A percentile compares a stretch with the other conserved stretches of the same genome.
Evolutionary conservation across 2,113 vertebrate genomes (phyloP).

Genomic region (Strix uralensis): DNA sequence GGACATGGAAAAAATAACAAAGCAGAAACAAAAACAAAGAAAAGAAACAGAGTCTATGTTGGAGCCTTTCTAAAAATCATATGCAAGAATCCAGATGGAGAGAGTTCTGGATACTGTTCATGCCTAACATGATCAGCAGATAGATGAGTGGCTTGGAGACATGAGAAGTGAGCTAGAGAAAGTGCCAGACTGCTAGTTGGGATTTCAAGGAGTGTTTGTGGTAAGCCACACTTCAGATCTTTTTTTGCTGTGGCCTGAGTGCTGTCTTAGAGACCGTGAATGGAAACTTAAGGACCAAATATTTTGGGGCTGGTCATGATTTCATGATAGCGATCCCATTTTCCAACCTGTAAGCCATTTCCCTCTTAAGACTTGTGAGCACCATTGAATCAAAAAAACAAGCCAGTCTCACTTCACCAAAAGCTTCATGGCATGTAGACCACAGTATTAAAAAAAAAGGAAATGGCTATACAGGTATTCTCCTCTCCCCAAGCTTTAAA

Average conservation of each 20-base stretch:
- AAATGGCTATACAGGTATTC: neutral
- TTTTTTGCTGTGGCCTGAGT: neutral
- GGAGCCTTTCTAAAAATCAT: constrained; percentile 64
- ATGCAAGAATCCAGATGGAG: constrained; percentile 40
- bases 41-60: constrained; percentile 20
- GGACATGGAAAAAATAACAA: constrained; percentile 47
- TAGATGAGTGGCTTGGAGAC: constrained; percentile 55
- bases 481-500: neutral
- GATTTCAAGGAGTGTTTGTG: constrained; percentile 58
- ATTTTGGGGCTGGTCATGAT: constrained; percentile 21
- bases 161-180: constrained; percentile 3
- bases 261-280: constrained; percentile 52
- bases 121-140: constrained; percentile 49
- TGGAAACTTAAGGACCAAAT: constrained; percentile 55
- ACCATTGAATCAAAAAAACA: neutral
- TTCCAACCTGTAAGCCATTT: constrained; percentile 47
- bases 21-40: constrained; percentile 48
- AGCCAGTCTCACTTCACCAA: neutral
- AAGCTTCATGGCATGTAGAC: neutral
- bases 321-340: constrained; percentile 20
- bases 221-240: constrained; percentile 36
- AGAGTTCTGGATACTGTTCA: constrained; percentile 26
- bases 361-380: neutral
- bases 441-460: neutral
- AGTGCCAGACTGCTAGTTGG: constrained; percentile 33